These are phyloP conservation scores for Cettia cetti DNA, from an alignment of 2,113 vertebrate genomes.

Conservation along the genomic window DNA sequence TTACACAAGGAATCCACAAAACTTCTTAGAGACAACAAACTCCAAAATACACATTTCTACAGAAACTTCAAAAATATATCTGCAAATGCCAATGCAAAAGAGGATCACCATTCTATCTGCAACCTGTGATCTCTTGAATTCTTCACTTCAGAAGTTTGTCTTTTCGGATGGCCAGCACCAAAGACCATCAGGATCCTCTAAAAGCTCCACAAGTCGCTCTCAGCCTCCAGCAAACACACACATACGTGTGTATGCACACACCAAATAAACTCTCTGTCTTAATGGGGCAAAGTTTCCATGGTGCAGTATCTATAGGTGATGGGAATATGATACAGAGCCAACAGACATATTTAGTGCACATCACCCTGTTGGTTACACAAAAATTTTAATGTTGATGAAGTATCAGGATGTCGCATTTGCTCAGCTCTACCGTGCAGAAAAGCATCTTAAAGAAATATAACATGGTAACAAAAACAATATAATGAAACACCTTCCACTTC, in stretches of 20 bases:
- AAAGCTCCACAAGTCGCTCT: not conserved
- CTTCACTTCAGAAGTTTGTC: conserved; percentile 13
- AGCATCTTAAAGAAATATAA: not conserved
- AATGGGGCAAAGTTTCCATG: conserved; percentile 5
- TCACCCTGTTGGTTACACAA: not conserved
- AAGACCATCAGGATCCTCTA: conserved; percentile 3
- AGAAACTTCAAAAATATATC: conserved; percentile 28
- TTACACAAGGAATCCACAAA: not conserved
- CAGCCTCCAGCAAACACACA: conserved; percentile 16
- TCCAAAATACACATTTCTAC: conserved; percentile 18
- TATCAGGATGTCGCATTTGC: not conserved
- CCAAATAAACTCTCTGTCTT: not conserved
- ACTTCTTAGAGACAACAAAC: not conserved
- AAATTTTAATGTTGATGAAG: not conserved
- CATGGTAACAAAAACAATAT: not conserved
- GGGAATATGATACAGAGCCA: conserved; percentile 26
- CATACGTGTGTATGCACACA: not conserved
- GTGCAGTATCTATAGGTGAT: conserved; percentile 4
- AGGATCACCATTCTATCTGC: not conserved
- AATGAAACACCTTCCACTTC: not conserved
- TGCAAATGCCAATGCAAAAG: conserved; percentile 19
- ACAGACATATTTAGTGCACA: not conserved
- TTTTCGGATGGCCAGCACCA: conserved; percentile 34
- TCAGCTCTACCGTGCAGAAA: not conserved
- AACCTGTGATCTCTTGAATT: not conserved